These are phyloP conservation scores for Torymus auratus DNA, from an alignment of 2,888 invertebrate species.

Conservation along the genomic window DNA sequence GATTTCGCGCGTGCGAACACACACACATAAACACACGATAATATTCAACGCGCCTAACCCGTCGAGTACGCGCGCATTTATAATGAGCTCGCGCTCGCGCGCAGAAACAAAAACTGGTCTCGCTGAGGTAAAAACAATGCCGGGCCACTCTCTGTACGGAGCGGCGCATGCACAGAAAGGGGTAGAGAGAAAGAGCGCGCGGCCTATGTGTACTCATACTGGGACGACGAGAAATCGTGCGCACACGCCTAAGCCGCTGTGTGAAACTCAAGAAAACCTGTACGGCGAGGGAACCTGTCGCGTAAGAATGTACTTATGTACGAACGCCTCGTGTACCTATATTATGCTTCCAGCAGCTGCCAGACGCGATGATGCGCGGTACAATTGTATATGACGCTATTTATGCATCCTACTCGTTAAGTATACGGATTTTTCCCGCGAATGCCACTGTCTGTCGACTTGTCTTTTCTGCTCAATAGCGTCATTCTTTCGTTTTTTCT, in stretches of 20 bases:
- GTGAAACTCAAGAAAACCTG: slow-evolving; percentile 53
- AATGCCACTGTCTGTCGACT: not conserved
- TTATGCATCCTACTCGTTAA: slow-evolving; percentile 17
- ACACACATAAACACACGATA: slow-evolving; percentile 32
- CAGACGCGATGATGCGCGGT: not conserved
- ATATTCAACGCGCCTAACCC: no score
- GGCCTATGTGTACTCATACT: no score
- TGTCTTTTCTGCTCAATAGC: not conserved
- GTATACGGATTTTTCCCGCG: slow-evolving; percentile 30
- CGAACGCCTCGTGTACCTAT: no score
- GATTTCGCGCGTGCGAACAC: slow-evolving; percentile 59
- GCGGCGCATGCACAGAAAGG: not conserved
- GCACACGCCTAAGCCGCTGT: slow-evolving; percentile 1
- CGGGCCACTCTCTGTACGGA: slow-evolving; percentile 60
- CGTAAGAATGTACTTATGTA: no score
- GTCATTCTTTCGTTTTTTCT: no score
- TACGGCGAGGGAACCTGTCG: slow-evolving; percentile 38
- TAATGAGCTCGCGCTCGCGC: slow-evolving; percentile 68
- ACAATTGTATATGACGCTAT: slow-evolving; percentile 19
- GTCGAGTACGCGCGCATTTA: slow-evolving; percentile 65
- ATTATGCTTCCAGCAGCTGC: not conserved
- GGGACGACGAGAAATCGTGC: not conserved
- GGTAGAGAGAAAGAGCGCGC: not conserved
- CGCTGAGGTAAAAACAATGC: slow-evolving; percentile 73
- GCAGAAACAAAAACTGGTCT: slow-evolving; percentile 75